Conservation (phyloP, 2,113 vertebrate species). For the Notothenia coriiceps region DNA sequence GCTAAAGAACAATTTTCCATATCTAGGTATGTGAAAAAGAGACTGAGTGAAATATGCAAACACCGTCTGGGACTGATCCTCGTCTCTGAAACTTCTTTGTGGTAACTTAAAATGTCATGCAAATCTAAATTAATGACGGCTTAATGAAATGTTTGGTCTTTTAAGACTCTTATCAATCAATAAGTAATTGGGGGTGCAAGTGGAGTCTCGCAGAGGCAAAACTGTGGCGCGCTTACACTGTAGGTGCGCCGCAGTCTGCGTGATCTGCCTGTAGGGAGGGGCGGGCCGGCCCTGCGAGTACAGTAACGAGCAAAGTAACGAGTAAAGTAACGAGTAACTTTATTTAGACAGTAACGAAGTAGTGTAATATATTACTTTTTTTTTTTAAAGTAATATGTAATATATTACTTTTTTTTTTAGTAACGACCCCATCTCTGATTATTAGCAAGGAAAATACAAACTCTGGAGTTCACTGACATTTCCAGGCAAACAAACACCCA, state of each 20-base stretch:
- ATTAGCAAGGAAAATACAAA: conserved; percentile 14
- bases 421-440: not conserved
- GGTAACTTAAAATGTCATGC: not conserved
- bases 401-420: too few species aligned
- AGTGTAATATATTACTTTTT: too few species aligned
- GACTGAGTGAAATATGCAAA: conserved; percentile 4
- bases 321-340: too few species aligned
- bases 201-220: too few species aligned
- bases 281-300: too few species aligned
- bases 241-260: too few species aligned
- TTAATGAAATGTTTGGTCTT: conserved; percentile 23
- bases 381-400: too few species aligned
- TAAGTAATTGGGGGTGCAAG: too few species aligned
- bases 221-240: too few species aligned
- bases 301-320: too few species aligned
- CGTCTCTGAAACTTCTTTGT: not conserved
- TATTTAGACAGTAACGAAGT: too few species aligned
- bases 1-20: conserved; percentile 12
- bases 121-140: conserved; percentile 6
- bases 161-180: conserved; percentile 8
- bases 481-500: conserved; percentile 1
- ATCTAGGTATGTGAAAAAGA: conserved; percentile 7
- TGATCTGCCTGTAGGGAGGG: too few species aligned
- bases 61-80: conserved; percentile 7
- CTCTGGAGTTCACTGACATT: not conserved